A percentile compares a stretch with the other conserved stretches of the same genome.
Conservation (phyloP, 2,797 vertebrate genomes). For the Diplodus sargus region DNA sequence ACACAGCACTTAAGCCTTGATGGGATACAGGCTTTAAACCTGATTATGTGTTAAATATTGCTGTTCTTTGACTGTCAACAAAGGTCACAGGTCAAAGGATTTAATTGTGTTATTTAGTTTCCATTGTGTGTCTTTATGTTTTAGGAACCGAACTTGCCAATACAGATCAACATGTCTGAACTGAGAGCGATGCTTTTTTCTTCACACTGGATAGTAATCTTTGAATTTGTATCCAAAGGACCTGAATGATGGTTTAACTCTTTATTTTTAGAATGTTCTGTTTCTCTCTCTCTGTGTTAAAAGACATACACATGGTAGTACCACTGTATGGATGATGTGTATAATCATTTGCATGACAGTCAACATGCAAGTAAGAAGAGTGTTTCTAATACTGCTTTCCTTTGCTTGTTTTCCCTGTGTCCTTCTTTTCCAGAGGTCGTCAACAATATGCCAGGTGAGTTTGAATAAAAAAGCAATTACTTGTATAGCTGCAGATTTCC, state of each 20-base stretch:
- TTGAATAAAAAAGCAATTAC: slow-evolving; percentile 18
- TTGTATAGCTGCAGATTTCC: slow-evolving; percentile 17
- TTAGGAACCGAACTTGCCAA: background rate
- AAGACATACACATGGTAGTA: slow-evolving; percentile 89
- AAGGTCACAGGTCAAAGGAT: background rate
- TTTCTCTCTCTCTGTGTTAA: background rate
- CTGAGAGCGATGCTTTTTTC: slow-evolving; percentile 11
- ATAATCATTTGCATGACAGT: slow-evolving; percentile 90
- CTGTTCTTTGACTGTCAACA: background rate
- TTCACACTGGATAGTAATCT: background rate
- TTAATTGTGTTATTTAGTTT: background rate
- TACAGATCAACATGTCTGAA: slow-evolving; percentile 48
- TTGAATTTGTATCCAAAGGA: background rate
- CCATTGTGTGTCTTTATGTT: background rate
- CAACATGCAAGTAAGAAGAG: slow-evolving; percentile 90
- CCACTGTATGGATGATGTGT: slow-evolving; percentile 80
- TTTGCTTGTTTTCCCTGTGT: slow-evolving; percentile 64
- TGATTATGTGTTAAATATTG: background rate
- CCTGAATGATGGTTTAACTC: slow-evolving; percentile 4
- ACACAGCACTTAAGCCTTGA: background rate
- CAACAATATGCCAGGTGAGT: slow-evolving; percentile 95
- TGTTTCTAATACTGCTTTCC: slow-evolving; percentile 87
- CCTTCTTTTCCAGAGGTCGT: slow-evolving; percentile 87
- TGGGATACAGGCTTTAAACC: background rate
- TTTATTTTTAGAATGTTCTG: background rate